Conservation (phyloP, 2,888 invertebrate species). For the Dolichomitus sp. region DNA sequence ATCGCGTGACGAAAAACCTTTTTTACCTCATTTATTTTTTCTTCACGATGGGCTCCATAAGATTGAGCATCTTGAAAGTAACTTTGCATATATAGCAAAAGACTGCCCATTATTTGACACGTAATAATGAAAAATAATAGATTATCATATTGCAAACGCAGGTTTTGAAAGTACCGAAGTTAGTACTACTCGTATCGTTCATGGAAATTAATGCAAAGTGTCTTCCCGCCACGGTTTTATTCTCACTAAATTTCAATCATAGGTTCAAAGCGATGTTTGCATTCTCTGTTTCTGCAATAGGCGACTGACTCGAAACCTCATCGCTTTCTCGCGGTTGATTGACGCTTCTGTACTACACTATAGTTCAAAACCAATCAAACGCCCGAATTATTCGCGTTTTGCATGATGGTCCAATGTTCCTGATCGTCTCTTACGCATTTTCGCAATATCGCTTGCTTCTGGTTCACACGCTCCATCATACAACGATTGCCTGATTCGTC, state of each 20-base stretch:
- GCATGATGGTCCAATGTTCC: conserved; percentile 18
- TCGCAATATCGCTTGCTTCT: conserved; percentile 41
- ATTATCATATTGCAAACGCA: not conserved
- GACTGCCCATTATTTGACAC: not conserved
- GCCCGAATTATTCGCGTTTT: conserved; percentile 46
- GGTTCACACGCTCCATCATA: conserved; percentile 25
- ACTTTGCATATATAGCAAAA: not conserved
- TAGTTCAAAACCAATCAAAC: conserved; percentile 60
- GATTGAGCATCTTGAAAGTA: conserved; percentile 22
- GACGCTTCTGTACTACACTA: conserved; percentile 29
- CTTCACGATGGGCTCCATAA: not conserved
- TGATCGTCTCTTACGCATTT: conserved; percentile 37
- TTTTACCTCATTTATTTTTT: conserved; percentile 3
- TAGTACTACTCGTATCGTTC: not conserved
- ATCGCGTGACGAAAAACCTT: conserved; percentile 22
- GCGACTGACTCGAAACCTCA: conserved; percentile 17
- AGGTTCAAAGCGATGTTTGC: conserved; percentile 22
- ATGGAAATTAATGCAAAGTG: conserved; percentile 27
- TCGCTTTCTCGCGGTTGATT: conserved; percentile 51
- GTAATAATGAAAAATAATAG: conserved; percentile 21
- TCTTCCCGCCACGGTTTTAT: not conserved
- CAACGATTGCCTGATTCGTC: conserved; percentile 44
- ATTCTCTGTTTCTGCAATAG: conserved; percentile 36
- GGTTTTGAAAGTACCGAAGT: not conserved
- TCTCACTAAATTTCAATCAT: conserved; percentile 43